Conservation (phyloP, 2,888 invertebrate genomes). For the Oxycera nigricornis region DNA sequence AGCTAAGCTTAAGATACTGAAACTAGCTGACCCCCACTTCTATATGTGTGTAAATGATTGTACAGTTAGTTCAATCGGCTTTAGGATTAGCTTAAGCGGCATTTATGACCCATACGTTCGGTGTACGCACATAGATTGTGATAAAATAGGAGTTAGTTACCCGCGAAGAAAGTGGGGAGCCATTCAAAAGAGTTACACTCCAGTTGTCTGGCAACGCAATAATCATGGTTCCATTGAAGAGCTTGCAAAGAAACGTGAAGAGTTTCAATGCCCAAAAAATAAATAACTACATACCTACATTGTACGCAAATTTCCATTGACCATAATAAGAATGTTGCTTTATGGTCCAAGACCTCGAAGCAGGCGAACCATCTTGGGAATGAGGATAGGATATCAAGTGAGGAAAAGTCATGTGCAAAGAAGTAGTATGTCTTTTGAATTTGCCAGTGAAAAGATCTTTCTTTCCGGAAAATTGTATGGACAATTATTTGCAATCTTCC, state of each 20-base stretch:
- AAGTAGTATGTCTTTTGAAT: too few relatives aligned
- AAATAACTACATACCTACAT: background rate
- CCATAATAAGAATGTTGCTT: background rate
- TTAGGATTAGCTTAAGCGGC: conserved; percentile 30
- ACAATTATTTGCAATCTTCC: too few relatives aligned
- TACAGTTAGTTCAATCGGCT: conserved; percentile 25
- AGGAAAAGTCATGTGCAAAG: too few relatives aligned
- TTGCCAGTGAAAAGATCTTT: too few relatives aligned
- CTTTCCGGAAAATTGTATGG: too few relatives aligned
- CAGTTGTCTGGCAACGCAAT: background rate
- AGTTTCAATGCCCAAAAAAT: background rate
- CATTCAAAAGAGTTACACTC: too few relatives aligned
- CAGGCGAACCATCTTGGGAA: background rate
- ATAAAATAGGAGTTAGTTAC: too few relatives aligned
- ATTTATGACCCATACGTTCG: background rate
- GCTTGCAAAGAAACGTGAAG: background rate
- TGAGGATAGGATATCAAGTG: background rate
- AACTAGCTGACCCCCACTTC: background rate
- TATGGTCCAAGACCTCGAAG: background rate
- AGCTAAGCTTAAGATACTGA: background rate
- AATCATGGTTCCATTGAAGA: background rate
- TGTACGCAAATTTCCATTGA: conserved; percentile 15
- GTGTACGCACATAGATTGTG: background rate
- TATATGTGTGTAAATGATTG: conserved; percentile 24
- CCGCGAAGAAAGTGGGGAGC: too few relatives aligned